These are phyloP conservation scores for Mycetomoellerius zeteki DNA, from an alignment of 1,140 invertebrate species.

Conservation along the genomic window DNA sequence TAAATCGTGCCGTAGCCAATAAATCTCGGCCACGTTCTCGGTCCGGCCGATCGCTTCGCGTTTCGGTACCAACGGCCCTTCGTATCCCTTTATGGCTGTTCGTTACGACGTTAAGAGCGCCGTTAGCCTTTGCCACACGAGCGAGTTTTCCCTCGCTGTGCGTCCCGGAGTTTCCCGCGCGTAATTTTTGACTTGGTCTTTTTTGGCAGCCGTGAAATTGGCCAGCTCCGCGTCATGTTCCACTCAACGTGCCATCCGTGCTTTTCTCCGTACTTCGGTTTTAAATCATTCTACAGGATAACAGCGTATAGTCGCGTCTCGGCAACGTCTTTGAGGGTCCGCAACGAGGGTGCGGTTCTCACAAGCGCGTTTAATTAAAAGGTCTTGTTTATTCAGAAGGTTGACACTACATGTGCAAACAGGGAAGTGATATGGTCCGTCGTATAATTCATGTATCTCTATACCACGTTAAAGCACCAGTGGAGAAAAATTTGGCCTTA, in stretches of 20 bases:
- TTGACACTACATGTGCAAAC: constrained; percentile 55
- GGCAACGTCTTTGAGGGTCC: constrained; percentile 40
- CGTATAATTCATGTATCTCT: constrained; percentile 36
- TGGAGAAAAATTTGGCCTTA: constrained; percentile 12
- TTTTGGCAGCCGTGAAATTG: constrained; percentile 59
- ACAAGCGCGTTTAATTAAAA: constrained; percentile 71
- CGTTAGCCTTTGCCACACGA: constrained; percentile 53
- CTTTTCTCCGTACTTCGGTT: constrained; percentile 28
- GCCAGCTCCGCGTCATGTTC: neutral
- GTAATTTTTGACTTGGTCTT: constrained; percentile 31
- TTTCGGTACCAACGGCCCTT: constrained; percentile 60
- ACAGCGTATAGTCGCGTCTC: neutral
- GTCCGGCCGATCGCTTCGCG: constrained; percentile 76
- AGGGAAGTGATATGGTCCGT: constrained; percentile 18
- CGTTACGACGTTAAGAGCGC: constrained; percentile 63
- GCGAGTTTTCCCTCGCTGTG: constrained; percentile 25
- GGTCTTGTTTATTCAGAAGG: constrained; percentile 66
- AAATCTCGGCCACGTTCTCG: constrained; percentile 78
- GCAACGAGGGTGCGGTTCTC: constrained; percentile 4
- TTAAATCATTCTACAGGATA: constrained; percentile 68
- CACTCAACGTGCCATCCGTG: neutral
- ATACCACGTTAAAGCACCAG: neutral
- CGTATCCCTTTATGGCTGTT: constrained; percentile 49
- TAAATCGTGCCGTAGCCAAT: constrained; percentile 79
- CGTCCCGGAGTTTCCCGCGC: neutral